Evolutionary conservation across 2,113 vertebrate genomes (phyloP), one percentile per base, ranked within the genome.

Genomic region (Gavia stellata): DNA sequence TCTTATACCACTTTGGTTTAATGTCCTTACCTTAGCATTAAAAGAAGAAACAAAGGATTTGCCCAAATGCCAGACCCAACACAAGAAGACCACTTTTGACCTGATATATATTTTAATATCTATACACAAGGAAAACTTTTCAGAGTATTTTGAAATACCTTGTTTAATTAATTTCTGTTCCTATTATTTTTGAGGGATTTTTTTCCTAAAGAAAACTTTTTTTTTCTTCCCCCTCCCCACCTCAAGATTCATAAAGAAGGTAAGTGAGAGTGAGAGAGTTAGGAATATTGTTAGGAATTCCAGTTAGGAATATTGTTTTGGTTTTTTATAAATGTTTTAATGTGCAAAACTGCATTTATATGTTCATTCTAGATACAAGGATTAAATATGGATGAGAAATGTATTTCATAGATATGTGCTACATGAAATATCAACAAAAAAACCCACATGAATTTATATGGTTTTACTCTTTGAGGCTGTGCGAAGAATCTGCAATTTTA

Each of bases 401-500:
- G 2, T 17, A 59, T 84, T 95, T 90, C 6, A 0, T 40, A 59
- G 52, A 17, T 44, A 72, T n/a, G 2, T 8, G 13, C 9, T 52
- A 62, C 16, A 44, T 25, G 14, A 92, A 40, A 63, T 36, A 44
- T 25, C 8, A 70, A 21, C 21, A 55, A 71, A 68, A 67, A 12
- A 11, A 1, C 0, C 2, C 16, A 49, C 24, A 36, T 80, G 4
- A 77, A 53, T 88, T n/a, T 58, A 12, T 77, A 28, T 6, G 1
- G 8, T 75, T 90, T 70, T 55, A 74, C 10, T 66, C 20, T 56
- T 49, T 44, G 45, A 14, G 9, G 2, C 15, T 40, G 3, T 72
- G 15, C 49, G 61, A 85, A 83, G 8, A 75, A 67, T 40, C 20
- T 23, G 7, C 2, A 1, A 50, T 62, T 72, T 89, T 53, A 53